Evolutionary conservation across 2,888 invertebrate species (phyloP), one percentile per base, ranked within the genome.

Genomic region (Acanthosepion esculentum): DNA sequence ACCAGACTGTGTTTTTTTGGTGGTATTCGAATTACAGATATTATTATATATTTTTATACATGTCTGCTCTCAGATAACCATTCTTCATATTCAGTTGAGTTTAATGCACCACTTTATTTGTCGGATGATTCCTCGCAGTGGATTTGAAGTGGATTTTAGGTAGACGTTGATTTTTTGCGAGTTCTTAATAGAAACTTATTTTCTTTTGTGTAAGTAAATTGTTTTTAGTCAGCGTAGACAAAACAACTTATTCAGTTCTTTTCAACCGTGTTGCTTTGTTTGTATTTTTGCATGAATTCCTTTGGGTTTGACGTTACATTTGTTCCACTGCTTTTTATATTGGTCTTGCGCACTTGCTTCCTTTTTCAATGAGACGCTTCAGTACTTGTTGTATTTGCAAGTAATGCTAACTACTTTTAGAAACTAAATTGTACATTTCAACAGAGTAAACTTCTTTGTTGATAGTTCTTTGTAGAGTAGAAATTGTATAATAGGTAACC

Each of bases 221-320:
- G 78, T 78, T 78, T 78, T 78, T 18, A 78, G 78, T n/a, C n/a
- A n/a, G 78, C n/a, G n/a, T n/a, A 78, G 78, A 78, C n/a, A 78
- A 78, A 78, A 78, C 78, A n/a, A 78, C n/a, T 5, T 3, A n/a
- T n/a, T 78, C n/a, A 33, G n/a, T 33, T 78, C 5, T n/a, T 33
- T 78, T n/a, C 78, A n/a, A 12, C n/a, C n/a, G n/a, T 78, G 78
- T n/a, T 33, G 12, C 15, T n/a, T 78, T n/a, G n/a, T n/a, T 78
- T 78, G 29, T n/a, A 8, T n/a, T 12, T n/a, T 78, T 78, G 29
- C 7, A 78, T n/a, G 78, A n/a, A 29, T 78, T 78, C n/a, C 78
- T 78, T 29, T n/a, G 29, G 78, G 3, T n/a, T n/a, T 29, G n/a
- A 26, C 29, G 26, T 64, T 64, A 26, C 64, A 29, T 64, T 64